phyloP scores from a whole-genome alignment of 2,113 vertebrate species.

The Zosterops pallidus region DNA sequence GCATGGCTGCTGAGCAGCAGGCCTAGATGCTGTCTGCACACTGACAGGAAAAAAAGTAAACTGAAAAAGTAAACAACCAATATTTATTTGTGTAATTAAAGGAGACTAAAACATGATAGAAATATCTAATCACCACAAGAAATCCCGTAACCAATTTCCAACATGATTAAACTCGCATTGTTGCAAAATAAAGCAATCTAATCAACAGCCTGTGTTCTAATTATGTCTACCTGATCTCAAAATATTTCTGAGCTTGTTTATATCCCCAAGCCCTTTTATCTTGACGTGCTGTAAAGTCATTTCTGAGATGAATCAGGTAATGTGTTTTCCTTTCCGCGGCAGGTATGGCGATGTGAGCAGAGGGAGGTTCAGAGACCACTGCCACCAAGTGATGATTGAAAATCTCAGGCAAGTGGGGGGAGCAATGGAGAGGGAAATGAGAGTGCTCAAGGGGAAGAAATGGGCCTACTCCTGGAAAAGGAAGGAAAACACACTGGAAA shows the following conservation, averaged over 20 bases:
- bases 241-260: conserved; percentile 63
- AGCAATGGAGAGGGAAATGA: conserved; percentile 44
- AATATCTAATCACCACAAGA: conserved; percentile 55
- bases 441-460: conserved; percentile 51
- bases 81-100: conserved; percentile 58
- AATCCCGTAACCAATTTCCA: conserved; percentile 55
- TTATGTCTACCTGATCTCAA: conserved; percentile 59
- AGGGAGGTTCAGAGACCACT: conserved; percentile 34
- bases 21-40: rapidly evolving
- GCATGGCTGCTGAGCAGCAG: not conserved
- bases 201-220: conserved; percentile 68
- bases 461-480: not conserved
- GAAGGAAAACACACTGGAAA: not conserved
- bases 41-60: not conserved
- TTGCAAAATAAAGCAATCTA: conserved; percentile 68
- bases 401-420: conserved; percentile 25
- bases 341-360: not conserved
- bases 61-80: conserved; percentile 4
- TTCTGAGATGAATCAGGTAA: conserved; percentile 52
- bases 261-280: conserved; percentile 65
- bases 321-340: not conserved
- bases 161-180: conserved; percentile 49
- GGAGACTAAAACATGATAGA: conserved; percentile 5
- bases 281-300: conserved; percentile 33
- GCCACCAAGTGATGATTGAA: conserved; percentile 51